These are phyloP conservation scores for Ochotona princeps DNA, from an alignment of 2,113 vertebrate genomes.

Conservation along the genomic window DNA sequence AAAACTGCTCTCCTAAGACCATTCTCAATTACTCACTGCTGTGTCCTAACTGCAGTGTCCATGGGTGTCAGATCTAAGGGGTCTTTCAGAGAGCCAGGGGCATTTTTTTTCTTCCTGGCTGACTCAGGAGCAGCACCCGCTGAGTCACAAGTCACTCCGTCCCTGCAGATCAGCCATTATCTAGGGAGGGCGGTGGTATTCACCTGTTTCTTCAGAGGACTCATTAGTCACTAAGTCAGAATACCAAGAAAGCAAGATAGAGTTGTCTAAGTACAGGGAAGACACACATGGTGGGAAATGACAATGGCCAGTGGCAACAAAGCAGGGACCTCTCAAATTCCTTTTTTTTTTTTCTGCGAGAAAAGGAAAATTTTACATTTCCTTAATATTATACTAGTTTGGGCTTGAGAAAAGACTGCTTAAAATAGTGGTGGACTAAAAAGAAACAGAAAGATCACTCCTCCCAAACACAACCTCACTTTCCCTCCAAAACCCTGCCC, in stretches of 20 bases:
- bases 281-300: not conserved
- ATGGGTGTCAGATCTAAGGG: not conserved
- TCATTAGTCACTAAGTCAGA: not conserved
- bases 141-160: slow-evolving; percentile 67
- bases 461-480: not conserved
- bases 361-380: not conserved
- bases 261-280: not conserved
- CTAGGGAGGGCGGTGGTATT: slow-evolving; percentile 31
- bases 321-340: not conserved
- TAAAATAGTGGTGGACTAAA: not conserved
- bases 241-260: not conserved
- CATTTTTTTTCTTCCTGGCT: slow-evolving; percentile 59
- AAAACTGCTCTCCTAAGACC: not conserved
- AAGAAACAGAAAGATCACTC: slow-evolving; percentile 4
- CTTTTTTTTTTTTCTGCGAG: not conserved
- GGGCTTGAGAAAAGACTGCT: not conserved
- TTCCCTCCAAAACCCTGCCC: not conserved
- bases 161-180: slow-evolving; percentile 61
- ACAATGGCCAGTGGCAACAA: not conserved
- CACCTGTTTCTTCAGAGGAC: slow-evolving; percentile 7
- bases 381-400: not conserved
- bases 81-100: slow-evolving; percentile 22
- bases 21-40: not conserved
- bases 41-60: not conserved
- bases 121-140: slow-evolving; percentile 37